These are phyloP conservation scores for Hydropsyche betteni DNA, from an alignment of 2,888 invertebrate species.

Conservation along the genomic window DNA sequence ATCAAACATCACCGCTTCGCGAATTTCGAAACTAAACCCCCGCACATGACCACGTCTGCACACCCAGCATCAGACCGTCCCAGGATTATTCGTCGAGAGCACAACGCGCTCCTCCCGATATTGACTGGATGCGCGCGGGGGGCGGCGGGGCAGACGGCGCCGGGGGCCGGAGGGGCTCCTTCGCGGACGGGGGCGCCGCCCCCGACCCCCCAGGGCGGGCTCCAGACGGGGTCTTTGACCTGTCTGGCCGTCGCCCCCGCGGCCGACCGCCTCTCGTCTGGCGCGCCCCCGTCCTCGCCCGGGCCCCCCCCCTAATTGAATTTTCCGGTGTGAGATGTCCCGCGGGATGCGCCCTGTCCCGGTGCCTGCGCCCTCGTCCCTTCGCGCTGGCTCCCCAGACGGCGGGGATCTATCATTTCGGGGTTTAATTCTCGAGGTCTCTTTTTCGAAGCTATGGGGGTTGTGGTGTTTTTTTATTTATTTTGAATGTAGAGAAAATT, in stretches of 20 bases:
- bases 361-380: no score
- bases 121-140: background rate
- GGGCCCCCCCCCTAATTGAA: slow-evolving; percentile 34
- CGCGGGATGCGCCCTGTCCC: slow-evolving; percentile 24
- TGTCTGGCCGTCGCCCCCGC: slow-evolving; percentile 49
- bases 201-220: slow-evolving; percentile 39
- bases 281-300: slow-evolving; percentile 15
- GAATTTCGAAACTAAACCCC: no score
- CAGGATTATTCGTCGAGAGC: no score
- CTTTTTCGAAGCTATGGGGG: background rate
- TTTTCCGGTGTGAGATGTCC: slow-evolving; percentile 38
- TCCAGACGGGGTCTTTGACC: slow-evolving; percentile 50
- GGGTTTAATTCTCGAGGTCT: slow-evolving; percentile 7
- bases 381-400: slow-evolving; percentile 32
- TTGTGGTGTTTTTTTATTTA: no score
- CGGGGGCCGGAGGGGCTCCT: background rate
- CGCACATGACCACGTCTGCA: no score
- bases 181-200: background rate
- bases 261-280: slow-evolving; percentile 38
- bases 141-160: background rate
- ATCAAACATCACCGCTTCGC: no score
- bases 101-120: no score
- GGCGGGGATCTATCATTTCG: slow-evolving; percentile 31
- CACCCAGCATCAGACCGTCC: no score
- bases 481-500: no score